Conservation (phyloP, 1,140 invertebrate species). For the Drosophila burlai region DNA sequence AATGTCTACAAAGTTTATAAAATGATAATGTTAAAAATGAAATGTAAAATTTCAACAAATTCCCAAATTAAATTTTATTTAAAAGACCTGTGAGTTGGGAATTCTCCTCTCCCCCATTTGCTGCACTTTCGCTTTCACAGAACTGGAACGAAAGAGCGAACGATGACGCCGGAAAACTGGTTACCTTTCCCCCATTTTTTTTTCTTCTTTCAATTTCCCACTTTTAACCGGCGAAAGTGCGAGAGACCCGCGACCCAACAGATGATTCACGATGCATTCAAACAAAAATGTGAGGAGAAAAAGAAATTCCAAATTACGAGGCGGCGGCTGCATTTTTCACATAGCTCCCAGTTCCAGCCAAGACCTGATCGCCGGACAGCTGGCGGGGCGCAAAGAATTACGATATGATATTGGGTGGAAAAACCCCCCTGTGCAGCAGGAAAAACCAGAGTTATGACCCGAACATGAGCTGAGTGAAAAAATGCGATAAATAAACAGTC, state of each 20-base stretch:
- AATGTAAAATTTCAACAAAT: no score
- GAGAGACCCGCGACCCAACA: constrained; percentile 5
- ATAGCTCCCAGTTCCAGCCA: constrained; percentile 1
- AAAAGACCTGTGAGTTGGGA: no score
- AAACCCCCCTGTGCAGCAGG: background rate
- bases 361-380: constrained; percentile 20
- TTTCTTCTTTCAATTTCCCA: background rate
- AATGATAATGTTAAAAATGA: no score
- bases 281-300: background rate
- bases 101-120: background rate
- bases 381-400: constrained; percentile 1
- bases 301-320: constrained; percentile 23
- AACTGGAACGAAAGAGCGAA: constrained; percentile 3
- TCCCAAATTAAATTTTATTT: no score
- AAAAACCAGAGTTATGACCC: constrained; percentile 17
- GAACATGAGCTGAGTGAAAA: background rate
- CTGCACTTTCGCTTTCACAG: constrained; percentile 33
- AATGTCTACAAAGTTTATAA: no score
- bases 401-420: constrained; percentile 9
- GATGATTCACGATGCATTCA: constrained; percentile 35
- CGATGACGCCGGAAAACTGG: constrained; percentile 20
- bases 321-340: constrained; percentile 32
- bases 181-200: constrained; percentile 14
- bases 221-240: constrained; percentile 24
- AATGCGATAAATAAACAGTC: constrained; percentile 19